Evolutionary conservation across 2,113 vertebrate genomes (phyloP).

Genomic region (Tenrec ecaudatus): DNA sequence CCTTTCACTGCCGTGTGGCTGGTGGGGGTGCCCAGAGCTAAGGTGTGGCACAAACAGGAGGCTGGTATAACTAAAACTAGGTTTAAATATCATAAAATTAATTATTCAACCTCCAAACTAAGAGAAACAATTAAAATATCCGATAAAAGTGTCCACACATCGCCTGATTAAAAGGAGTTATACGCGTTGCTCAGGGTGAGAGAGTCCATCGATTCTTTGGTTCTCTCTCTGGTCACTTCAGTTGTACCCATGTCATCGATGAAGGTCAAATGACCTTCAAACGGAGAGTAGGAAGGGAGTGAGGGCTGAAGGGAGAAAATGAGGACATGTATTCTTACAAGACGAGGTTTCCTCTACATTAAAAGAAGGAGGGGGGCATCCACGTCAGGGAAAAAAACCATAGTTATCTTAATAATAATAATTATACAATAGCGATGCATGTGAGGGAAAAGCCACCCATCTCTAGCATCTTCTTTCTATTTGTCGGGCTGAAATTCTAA

Average conservation of each 20-base stretch:
- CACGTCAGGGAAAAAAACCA: neutral
- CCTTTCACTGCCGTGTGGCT: neutral
- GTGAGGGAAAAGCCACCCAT: neutral
- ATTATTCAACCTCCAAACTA: neutral
- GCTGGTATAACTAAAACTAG: neutral
- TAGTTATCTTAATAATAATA: conserved; percentile 43
- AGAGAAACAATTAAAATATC: neutral
- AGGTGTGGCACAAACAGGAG: neutral
- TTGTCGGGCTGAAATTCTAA: conserved; percentile 41
- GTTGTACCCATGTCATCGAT: conserved; percentile 4
- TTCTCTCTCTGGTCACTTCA: conserved; percentile 26
- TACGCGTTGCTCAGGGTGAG: neutral
- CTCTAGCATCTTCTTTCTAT: conserved; percentile 26
- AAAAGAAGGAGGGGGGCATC: conserved; percentile 12
- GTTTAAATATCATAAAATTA: neutral
- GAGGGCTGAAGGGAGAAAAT: neutral
- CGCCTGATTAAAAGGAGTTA: neutral
- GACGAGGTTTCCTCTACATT: neutral
- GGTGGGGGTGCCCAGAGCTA: neutral
- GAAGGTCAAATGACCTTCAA: conserved; percentile 1
- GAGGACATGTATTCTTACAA: neutral
- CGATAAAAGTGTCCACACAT: neutral
- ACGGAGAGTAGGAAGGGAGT: neutral
- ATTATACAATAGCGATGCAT: conserved; percentile 44
- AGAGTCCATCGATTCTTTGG: conserved; percentile 37